phyloP scores from a whole-genome alignment of 2,113 vertebrate genomes.

The Hypocryptadius cinnamomeus region DNA sequence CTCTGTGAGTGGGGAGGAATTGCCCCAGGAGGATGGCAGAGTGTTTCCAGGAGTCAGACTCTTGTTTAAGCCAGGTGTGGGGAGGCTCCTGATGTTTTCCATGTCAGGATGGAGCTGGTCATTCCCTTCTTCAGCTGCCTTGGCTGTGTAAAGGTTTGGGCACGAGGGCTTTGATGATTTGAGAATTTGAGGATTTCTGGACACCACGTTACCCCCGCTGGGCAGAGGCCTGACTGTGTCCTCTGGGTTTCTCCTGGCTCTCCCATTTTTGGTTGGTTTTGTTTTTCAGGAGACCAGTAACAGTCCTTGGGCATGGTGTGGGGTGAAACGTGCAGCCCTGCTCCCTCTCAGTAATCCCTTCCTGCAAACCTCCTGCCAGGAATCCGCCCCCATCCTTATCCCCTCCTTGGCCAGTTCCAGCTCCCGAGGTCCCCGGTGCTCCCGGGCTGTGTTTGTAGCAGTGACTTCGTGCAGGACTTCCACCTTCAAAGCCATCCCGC shows the following conservation, averaged over 20 bases:
- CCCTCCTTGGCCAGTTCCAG: background rate
- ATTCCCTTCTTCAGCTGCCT: background rate
- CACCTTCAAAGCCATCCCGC: background rate
- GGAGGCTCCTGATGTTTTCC: background rate
- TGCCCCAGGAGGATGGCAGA: background rate
- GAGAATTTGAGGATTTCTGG: background rate
- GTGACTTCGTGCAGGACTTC: background rate
- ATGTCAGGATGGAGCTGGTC: background rate
- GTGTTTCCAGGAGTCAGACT: background rate
- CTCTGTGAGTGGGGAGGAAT: background rate
- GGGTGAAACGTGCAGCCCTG: background rate
- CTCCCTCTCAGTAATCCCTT: background rate
- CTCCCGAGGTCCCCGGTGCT: background rate
- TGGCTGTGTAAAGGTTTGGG: background rate
- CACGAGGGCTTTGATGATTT: background rate
- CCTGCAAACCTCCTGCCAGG: background rate
- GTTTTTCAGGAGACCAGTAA: background rate
- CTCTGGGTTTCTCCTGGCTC: background rate
- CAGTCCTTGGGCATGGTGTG: background rate
- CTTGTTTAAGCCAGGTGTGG: background rate
- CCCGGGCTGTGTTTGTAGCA: background rate
- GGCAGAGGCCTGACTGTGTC: background rate
- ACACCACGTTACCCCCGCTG: accelerated
- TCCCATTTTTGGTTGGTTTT: background rate
- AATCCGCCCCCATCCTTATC: background rate